Evolutionary conservation across 1,140 invertebrate genomes (phyloP).

Genomic region (Heliothis subflexa): DNA sequence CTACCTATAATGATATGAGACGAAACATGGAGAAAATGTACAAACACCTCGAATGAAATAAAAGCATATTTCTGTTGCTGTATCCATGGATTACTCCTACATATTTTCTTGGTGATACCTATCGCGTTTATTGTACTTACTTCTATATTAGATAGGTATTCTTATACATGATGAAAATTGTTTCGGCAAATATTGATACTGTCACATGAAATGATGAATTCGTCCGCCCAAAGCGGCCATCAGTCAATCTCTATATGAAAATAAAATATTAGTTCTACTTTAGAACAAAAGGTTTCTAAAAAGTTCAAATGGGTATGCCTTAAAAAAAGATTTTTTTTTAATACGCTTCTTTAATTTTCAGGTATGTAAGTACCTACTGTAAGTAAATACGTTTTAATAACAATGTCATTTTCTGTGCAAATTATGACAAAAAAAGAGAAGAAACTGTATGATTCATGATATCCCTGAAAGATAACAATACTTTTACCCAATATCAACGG

Average conservation of each 20-base stretch:
- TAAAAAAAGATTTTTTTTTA: no score
- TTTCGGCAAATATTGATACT: constrained; percentile 51
- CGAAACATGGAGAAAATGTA: constrained; percentile 25
- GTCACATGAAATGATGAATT: constrained; percentile 51
- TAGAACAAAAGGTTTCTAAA: no score
- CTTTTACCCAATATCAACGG: constrained; percentile 11
- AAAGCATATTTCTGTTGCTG: constrained; percentile 17
- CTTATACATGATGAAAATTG: background rate
- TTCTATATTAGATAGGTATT: background rate
- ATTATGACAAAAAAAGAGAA: background rate
- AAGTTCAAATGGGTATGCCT: no score
- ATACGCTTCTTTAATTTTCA: no score
- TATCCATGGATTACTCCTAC: constrained; percentile 15
- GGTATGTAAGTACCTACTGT: no score
- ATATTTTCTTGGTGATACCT: background rate
- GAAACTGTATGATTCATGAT: background rate
- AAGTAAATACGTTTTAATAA: no score
- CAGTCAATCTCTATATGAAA: constrained; percentile 43
- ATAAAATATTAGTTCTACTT: constrained; percentile 11
- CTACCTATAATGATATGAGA: constrained; percentile 17
- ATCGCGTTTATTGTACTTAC: background rate
- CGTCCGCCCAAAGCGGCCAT: constrained; percentile 22
- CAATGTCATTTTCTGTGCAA: no score
- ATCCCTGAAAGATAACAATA: constrained; percentile 23
- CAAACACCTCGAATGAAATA: constrained; percentile 20